Conservation (phyloP, 2,797 vertebrate genomes). For the Lerista edwardsae region DNA sequence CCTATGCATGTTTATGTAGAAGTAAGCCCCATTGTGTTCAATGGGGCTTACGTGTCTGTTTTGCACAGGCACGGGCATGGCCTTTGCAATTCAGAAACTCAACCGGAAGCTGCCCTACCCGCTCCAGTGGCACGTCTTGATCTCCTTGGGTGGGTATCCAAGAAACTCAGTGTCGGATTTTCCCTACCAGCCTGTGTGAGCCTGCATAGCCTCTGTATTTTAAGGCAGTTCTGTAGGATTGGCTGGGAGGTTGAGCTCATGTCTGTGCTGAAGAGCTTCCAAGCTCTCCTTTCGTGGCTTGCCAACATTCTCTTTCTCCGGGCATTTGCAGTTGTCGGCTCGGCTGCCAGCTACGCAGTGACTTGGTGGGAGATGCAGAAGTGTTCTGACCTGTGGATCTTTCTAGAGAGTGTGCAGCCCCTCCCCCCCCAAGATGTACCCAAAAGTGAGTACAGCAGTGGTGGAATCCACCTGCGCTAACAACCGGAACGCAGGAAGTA, state of each 20-base stretch:
- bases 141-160: slow-evolving; percentile 81
- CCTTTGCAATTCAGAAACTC: slow-evolving; percentile 79
- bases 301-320: neutral
- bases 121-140: slow-evolving; percentile 84
- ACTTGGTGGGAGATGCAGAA: slow-evolving; percentile 87
- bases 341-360: slow-evolving; percentile 84
- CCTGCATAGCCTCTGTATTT: neutral
- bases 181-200: neutral
- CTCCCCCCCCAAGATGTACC: slow-evolving; percentile 63
- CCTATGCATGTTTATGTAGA: no score
- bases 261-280: neutral
- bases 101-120: slow-evolving; percentile 79
- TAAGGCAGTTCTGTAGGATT: neutral
- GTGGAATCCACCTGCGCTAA: no score
- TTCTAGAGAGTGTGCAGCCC: slow-evolving; percentile 82
- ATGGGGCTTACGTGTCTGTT: no score
- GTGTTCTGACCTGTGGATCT: slow-evolving; percentile 89
- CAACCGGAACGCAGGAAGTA: no score
- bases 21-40: no score
- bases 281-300: neutral
- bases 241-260: no score
- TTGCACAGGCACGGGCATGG: slow-evolving; percentile 55
- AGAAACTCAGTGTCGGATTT: neutral
- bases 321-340: slow-evolving; percentile 78
- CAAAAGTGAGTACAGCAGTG: slow-evolving; percentile 35